These are phyloP conservation scores for Cynodonichthys magdalenae DNA, from an alignment of 2,797 vertebrate genomes.

Conservation along the genomic window DNA sequence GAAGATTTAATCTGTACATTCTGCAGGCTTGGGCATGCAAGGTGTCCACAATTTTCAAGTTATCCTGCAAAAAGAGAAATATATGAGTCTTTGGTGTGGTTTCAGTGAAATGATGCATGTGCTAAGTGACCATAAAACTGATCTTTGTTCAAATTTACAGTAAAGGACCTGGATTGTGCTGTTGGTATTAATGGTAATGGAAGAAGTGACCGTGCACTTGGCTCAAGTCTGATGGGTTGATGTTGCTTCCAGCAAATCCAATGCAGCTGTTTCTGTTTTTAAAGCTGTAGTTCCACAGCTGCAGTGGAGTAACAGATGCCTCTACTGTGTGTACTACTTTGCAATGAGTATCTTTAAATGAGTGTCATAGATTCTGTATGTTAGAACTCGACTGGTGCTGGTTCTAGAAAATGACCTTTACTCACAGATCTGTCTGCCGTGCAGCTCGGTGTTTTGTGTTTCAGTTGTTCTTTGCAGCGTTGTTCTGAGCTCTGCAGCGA, in stretches of 20 bases:
- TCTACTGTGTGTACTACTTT: no score
- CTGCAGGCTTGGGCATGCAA: conserved; percentile 48
- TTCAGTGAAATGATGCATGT: neutral
- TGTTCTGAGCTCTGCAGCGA: conserved; percentile 23
- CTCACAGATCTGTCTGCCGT: conserved; percentile 34
- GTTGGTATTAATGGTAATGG: neutral
- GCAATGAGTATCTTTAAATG: no score
- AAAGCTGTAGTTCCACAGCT: neutral
- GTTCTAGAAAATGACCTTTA: conserved; percentile 6
- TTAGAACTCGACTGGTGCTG: neutral
- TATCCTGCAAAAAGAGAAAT: conserved; percentile 34
- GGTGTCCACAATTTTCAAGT: conserved; percentile 1
- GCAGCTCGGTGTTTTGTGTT: conserved; percentile 10
- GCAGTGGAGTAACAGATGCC: no score
- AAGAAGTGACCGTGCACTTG: neutral
- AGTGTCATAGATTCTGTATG: neutral
- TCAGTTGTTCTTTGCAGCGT: conserved; percentile 21
- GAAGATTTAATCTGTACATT: conserved; percentile 25
- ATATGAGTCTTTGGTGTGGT: conserved; percentile 3
- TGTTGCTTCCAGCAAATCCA: neutral
- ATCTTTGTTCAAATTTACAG: neutral
- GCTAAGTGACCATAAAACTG: neutral
- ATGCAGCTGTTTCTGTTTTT: neutral
- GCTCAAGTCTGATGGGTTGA: neutral
- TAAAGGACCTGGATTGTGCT: neutral